A percentile compares a stretch with the other conserved stretches of the same genome.
Conservation (phyloP, 2,888 invertebrate species). For the Monopis laevigella region DNA sequence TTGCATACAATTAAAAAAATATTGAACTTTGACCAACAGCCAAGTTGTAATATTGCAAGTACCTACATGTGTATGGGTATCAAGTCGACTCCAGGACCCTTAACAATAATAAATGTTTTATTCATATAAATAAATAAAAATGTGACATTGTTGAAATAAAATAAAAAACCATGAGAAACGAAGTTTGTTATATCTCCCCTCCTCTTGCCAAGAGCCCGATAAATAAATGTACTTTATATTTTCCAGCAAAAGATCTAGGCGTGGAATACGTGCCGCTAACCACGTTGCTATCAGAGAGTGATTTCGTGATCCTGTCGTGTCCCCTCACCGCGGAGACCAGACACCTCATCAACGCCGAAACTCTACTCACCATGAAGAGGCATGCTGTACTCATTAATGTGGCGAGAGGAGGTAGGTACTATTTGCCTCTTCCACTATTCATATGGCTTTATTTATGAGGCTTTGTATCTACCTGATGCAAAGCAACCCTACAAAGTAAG, state of each 20-base stretch:
- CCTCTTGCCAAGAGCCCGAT: background rate
- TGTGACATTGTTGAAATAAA: background rate
- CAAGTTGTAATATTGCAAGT: no score
- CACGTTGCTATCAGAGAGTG: slow-evolving; percentile 73
- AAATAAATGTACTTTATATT: background rate
- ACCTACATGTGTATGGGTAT: no score
- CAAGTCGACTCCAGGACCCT: no score
- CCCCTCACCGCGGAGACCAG: slow-evolving; percentile 75
- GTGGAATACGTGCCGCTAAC: slow-evolving; percentile 74
- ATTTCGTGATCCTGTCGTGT: slow-evolving; percentile 77
- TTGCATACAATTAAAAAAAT: no score
- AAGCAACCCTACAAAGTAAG: no score
- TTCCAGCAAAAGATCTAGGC: slow-evolving; percentile 56
- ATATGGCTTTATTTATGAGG: no score
- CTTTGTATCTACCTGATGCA: no score
- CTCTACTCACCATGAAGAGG: slow-evolving; percentile 80
- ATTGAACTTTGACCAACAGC: no score
- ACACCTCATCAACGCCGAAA: slow-evolving; percentile 72
- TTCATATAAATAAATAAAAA: no score
- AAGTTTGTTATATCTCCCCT: background rate
- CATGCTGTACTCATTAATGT: slow-evolving; percentile 81
- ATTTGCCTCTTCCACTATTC: no score
- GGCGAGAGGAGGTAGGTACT: slow-evolving; percentile 70
- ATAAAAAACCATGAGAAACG: background rate
- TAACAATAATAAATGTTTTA: no score